phyloP scores from a whole-genome alignment of 2,888 invertebrate genomes.

The Caenorhabditis sp. region DNA sequence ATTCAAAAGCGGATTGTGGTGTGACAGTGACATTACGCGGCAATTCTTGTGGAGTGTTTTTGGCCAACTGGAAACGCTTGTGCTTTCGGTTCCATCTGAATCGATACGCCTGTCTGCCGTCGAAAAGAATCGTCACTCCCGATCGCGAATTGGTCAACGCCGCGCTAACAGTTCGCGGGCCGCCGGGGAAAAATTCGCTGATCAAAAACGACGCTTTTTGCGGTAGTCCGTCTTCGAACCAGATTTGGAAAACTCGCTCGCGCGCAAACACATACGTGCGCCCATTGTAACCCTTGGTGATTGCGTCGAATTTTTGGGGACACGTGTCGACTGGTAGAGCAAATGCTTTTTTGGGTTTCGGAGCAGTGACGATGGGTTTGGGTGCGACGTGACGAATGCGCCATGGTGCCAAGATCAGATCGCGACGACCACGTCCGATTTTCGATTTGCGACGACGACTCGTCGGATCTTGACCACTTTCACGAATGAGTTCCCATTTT shows the following conservation, averaged over 20 bases:
- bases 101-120: constrained; percentile 56
- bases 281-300: constrained; percentile 63
- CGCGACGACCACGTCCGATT: constrained; percentile 31
- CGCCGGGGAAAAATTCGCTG: constrained; percentile 59
- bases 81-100: constrained; percentile 63
- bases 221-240: constrained; percentile 60
- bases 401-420: constrained; percentile 50
- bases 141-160: constrained; percentile 63
- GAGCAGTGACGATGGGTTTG: constrained; percentile 13
- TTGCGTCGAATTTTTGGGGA: constrained; percentile 60
- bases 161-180: constrained; percentile 62
- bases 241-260: constrained; percentile 63
- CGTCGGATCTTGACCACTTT: constrained; percentile 45
- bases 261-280: constrained; percentile 64
- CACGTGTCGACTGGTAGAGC: constrained; percentile 53
- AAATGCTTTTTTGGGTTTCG: constrained; percentile 33
- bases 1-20: constrained; percentile 64
- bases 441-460: constrained; percentile 26
- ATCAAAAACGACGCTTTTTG: constrained; percentile 61
- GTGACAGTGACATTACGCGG: constrained; percentile 57
- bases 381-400: constrained; percentile 36
- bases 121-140: constrained; percentile 61
- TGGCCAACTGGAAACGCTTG: constrained; percentile 58
- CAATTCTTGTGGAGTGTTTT: constrained; percentile 60
- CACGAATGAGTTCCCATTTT: constrained; percentile 48